Percentiles rank a stretch among this genome's conserved stretches.
Conservation (phyloP, 2,113 vertebrate species). For the Apodemus speciosus region DNA sequence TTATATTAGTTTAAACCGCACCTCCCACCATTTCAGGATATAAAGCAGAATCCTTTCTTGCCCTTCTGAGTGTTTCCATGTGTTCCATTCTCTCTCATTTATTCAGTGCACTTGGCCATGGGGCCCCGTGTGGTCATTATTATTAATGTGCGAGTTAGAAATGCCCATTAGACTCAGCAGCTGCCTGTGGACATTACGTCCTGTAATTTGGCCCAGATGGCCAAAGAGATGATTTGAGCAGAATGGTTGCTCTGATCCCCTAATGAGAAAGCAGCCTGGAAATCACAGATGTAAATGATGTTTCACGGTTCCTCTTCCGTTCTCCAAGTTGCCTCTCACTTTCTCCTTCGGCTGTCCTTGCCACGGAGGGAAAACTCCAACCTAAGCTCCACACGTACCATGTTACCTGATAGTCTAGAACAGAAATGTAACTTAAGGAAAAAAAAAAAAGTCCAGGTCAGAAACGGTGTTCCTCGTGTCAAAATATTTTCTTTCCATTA, state of each 20-base stretch:
- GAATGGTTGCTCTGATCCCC: constrained; percentile 54
- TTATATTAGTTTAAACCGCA: constrained; percentile 26
- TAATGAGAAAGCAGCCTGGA: constrained; percentile 51
- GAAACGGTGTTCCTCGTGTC: constrained; percentile 17
- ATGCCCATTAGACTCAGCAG: constrained; percentile 60
- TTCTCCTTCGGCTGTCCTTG: background rate
- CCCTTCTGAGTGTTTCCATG: background rate
- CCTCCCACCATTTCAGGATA: background rate
- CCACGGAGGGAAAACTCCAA: background rate
- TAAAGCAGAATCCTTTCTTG: constrained; percentile 35
- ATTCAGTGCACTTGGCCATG: constrained; percentile 46
- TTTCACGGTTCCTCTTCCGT: background rate
- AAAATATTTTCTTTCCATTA: constrained; percentile 33
- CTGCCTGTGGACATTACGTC: constrained; percentile 62
- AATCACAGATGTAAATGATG: constrained; percentile 32
- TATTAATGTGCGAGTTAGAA: constrained; percentile 57
- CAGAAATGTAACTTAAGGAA: background rate
- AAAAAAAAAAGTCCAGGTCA: constrained; percentile 35
- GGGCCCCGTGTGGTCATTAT: constrained; percentile 46
- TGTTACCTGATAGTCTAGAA: background rate
- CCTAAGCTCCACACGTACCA: background rate
- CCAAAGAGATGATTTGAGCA: constrained; percentile 61
- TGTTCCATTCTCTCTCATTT: constrained; percentile 5
- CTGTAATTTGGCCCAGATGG: constrained; percentile 71
- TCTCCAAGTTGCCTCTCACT: background rate